phyloP scores from a whole-genome alignment of 2,113 vertebrate genomes.

The Psilopsiagon aurifrons region DNA sequence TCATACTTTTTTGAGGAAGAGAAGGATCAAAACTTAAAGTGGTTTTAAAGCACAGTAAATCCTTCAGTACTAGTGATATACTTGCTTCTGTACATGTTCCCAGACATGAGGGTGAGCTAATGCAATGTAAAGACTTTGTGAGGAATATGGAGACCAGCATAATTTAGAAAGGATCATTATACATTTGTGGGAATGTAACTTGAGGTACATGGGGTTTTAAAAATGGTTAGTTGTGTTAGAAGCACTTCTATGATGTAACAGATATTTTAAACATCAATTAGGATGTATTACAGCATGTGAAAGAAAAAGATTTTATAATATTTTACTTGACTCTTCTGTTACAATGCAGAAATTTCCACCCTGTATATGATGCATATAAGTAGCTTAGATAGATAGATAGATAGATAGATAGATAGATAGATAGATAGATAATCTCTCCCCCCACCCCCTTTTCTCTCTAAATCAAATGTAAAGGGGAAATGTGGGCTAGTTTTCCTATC shows the following conservation, averaged over 20 bases:
- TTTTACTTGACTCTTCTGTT: background rate
- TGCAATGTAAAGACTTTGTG: background rate
- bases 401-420: too few species aligned
- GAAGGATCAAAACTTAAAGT: background rate
- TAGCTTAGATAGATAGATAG: background rate
- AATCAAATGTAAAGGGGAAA: background rate
- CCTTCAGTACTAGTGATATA: background rate
- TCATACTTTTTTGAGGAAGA: background rate
- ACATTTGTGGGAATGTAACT: background rate
- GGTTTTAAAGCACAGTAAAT: background rate
- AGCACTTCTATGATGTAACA: background rate
- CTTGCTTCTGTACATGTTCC: background rate
- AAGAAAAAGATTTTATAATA: background rate
- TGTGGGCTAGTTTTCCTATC: background rate
- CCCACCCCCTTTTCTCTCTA: background rate
- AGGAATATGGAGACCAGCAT: background rate
- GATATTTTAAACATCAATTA: background rate
- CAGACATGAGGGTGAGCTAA: background rate
- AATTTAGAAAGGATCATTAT: background rate
- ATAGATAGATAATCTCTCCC: background rate
- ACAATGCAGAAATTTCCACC: background rate
- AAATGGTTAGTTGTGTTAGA: background rate
- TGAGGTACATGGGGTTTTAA: background rate
- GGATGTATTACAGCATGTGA: background rate
- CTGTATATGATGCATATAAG: background rate